These are phyloP conservation scores for Tanypteryx hageni DNA, from an alignment of 2,888 invertebrate species.

Conservation along the genomic window DNA sequence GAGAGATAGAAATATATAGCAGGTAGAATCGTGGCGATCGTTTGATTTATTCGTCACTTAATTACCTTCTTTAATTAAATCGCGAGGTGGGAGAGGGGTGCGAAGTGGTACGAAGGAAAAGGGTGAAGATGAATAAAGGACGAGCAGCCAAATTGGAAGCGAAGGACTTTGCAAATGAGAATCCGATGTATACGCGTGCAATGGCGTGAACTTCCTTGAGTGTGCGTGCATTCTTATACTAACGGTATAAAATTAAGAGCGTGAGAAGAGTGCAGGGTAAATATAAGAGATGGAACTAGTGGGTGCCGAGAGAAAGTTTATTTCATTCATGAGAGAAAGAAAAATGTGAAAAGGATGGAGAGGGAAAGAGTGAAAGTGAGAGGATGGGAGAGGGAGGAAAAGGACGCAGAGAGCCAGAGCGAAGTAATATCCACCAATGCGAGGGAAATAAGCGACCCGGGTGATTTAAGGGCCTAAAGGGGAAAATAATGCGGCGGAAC, in stretches of 20 bases:
- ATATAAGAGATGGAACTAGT: too few relatives aligned
- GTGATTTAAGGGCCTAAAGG: constrained; percentile 46
- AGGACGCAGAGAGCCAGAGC: background rate
- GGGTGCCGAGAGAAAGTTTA: background rate
- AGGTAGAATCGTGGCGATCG: background rate
- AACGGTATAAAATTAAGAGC: too few relatives aligned
- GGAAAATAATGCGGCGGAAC: constrained; percentile 42
- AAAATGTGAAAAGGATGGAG: background rate
- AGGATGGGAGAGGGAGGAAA: background rate
- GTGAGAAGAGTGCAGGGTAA: too few relatives aligned
- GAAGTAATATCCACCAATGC: constrained; percentile 22
- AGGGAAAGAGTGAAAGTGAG: background rate
- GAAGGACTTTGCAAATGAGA: too few relatives aligned
- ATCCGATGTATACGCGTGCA: too few relatives aligned
- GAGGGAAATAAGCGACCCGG: background rate
- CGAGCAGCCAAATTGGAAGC: background rate
- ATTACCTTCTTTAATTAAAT: constrained; percentile 46
- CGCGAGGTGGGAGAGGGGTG: background rate
- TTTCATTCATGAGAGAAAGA: background rate
- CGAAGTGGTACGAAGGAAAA: background rate
- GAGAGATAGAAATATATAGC: background rate
- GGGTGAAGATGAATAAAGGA: background rate
- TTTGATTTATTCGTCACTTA: constrained; percentile 37
- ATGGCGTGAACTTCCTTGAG: too few relatives aligned
- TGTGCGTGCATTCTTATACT: too few relatives aligned